Base-by-base conservation (phyloP, 2,888 invertebrate species). In the Drosophila helvetica region DNA sequence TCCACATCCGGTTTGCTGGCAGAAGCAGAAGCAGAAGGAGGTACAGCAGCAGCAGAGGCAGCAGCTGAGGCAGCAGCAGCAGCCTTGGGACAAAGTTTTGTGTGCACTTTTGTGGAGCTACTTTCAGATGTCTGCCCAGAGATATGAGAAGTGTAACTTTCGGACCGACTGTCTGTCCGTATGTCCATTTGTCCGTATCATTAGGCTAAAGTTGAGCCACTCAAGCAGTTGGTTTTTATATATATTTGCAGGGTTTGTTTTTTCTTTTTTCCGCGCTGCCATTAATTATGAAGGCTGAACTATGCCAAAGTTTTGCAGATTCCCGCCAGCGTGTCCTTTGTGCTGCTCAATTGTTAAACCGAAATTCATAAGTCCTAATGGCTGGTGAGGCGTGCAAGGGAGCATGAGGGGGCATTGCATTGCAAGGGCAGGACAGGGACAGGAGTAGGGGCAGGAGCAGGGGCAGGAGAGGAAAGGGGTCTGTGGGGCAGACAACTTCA, bases 291-390 rank as follows among this genome's bases (percentile, higher is more conserved):
- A 67, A 67, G 66, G 57, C 67, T 67, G 67, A 67, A 67, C 66
- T 67, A 51, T 66, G 66, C 66, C 66, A 66, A 67, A 67, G 66
- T 66, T 67, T 67, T 45, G 38, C 66, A 38, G 56, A 17, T 45
- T 42, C 18, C 18, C 45, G 22, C 33, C 18, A 18, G 46, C 19
- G 25, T 25, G 10, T 19, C 19, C 45, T 54, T 9, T 43, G 33
- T 19, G 56, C 51, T 42, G 51, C 67, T 63, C 70, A 70, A 70
- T 71, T 71, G 66, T 73, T 72, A 66, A 73, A 52, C 54, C 50
- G 45, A 73, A 71, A 59, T 73, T 66, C 71, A 71, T 60, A 73
- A 66, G 72, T 55, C 69, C 55, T 70, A 70, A 69, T 69, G 70
- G 69, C 69, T 69, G 69, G 53, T 8, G 25, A 33, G 27, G 19